Evolutionary conservation across 53 echinoderm and acorn worm species (phyloP), one percentile per base, ranked within the genome.

Genomic region (Zoroaster sp.): DNA sequence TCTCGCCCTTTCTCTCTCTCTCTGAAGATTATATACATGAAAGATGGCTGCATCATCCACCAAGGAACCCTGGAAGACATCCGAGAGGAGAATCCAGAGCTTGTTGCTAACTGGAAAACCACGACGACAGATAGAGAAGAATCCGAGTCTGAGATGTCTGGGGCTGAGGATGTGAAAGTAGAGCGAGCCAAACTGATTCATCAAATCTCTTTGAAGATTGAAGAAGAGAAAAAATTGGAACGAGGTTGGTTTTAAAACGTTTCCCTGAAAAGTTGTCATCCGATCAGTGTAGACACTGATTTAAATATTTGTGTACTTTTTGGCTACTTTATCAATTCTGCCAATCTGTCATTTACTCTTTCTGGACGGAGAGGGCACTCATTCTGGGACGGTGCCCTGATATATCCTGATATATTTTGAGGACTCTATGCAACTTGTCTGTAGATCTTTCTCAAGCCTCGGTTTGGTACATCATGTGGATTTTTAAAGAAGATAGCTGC

Each of bases 1-100:
- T 66, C 66, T 11, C 3, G 35, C 23, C 2, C 10, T 8, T 20
- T 15, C n/a, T 25, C 31, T 25, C 40, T 66, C 40, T 80, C 28
- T 65, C 25, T 5, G 6, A 2, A 53, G 53, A 53, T 53, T 11
- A 21, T 53, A 21, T 53, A 53, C 66, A 95, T 97, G 92, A 92
- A 97, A 49, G 88, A 92, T 59, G 95, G 97, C 17, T 52, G 49
- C 82, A 87, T 97, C 4, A 59, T 82, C 31, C 95, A 93, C 66
- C 92, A 95, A 31, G 98, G 98, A n/a, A 92, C 92, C 5, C 75
- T 93, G 82, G 88, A 94, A 42, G 93, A 95, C 41, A 95, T 97
- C 51, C 73, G 86, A n/a, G 73, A 86, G 6, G 92, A 87, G 78
- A 91, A 97, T 59, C 78, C 92, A 11, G 87, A 87, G 25, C 93